Percentiles rank a stretch among this genome's conserved stretches.
These are phyloP conservation scores for Xestia c-nigrum DNA, from an alignment of 2,888 invertebrate species.

Conservation along the genomic window DNA sequence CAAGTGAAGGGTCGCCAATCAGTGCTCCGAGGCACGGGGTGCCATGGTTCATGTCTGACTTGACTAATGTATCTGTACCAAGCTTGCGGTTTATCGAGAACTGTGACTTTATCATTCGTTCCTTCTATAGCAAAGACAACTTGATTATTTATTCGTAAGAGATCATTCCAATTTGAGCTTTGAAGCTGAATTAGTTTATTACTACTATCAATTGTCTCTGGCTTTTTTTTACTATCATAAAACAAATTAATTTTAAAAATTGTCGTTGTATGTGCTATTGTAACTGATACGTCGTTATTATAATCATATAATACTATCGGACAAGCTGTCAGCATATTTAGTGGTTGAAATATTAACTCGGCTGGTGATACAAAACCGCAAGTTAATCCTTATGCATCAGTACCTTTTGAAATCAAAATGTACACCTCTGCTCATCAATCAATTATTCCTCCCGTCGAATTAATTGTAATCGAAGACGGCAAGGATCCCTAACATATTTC, in stretches of 20 bases:
- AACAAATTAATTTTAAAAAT: not conserved
- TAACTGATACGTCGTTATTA: constrained; percentile 7
- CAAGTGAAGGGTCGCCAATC: constrained; percentile 51
- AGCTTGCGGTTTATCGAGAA: constrained; percentile 24
- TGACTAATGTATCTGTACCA: constrained; percentile 42
- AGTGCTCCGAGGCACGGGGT: constrained; percentile 30
- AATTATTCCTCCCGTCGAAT: constrained; percentile 33
- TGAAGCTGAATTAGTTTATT: not conserved
- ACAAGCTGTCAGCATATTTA: constrained; percentile 17
- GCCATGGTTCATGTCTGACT: constrained; percentile 41
- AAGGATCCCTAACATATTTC: constrained; percentile 32
- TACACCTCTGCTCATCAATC: constrained; percentile 10
- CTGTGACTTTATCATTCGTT: constrained; percentile 26
- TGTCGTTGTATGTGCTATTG: not conserved
- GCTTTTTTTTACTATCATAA: not conserved
- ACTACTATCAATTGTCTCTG: not conserved
- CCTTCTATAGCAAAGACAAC: constrained; percentile 24
- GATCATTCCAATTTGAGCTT: not conserved
- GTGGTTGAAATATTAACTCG: constrained; percentile 17
- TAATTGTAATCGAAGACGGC: constrained; percentile 19
- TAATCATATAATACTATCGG: constrained; percentile 1
- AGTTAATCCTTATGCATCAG: not conserved
- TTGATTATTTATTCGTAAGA: constrained; percentile 9
- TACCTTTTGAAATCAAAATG: constrained; percentile 2
- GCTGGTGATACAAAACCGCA: not conserved